Evolutionary conservation across 2,113 vertebrate species (phyloP), one percentile per base, ranked within the genome.

Genomic region (Platysternon megacephalum): DNA sequence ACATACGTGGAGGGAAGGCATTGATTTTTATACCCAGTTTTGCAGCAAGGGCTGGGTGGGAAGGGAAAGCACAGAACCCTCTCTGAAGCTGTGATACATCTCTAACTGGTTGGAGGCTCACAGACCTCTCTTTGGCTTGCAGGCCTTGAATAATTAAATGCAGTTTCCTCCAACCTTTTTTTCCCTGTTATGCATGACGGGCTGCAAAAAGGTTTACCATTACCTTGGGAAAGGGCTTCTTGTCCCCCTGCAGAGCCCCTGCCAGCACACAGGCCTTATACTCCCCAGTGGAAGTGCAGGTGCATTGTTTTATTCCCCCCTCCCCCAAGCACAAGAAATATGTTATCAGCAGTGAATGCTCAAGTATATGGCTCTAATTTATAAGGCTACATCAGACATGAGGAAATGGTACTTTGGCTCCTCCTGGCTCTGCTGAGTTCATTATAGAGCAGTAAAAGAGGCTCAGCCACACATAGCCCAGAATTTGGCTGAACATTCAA

Each of bases 71-170:
- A 88, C 44, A 90, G 26, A 49, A 46, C 55, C 89, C 86, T 72
- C 24, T 39, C 22, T 0, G 0, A 93, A 91, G 83, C 84, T 84
- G 78, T 6, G 1, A 76, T 0, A 2, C 72, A 65, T 16, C 68
- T 86, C 94, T 79, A 56, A 87, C 74, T 55, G 39, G 12, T 29
- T 55, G 76, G 16, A 53, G 32, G 32, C 88, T 96, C 91, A 55
- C 61, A 46, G 39, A 93, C 90, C 93, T 80, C 79, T 96, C 87
- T 91, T 35, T 91, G 90, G 94, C 87, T 91, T 85, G 46, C 49
- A 92, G 74, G 32, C 86, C 87, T 96, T 97, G 78, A 98, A 95
- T 97, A 96, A 97, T 97, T 96, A 95, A 97, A 92, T 26, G 24
- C 79, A 89, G 76, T 51, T 95, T 87, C 83, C 72, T 92, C 92